Evolutionary conservation across 2,888 invertebrate genomes (phyloP).

Genomic region (Eupeodes latifasciatus): DNA sequence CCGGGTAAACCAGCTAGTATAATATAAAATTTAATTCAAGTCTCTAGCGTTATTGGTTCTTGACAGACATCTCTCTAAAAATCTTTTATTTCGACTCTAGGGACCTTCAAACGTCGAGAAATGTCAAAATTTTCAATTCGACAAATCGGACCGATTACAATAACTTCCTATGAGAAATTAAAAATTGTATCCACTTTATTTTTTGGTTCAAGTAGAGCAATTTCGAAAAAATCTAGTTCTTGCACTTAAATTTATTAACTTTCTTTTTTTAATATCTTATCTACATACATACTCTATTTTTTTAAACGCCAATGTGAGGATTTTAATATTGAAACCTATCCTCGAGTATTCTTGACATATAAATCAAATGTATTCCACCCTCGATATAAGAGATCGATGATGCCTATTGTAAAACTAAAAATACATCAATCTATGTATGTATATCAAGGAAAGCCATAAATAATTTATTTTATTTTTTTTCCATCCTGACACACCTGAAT

Average conservation of each 20-base stretch:
- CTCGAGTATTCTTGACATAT: constrained; percentile 14
- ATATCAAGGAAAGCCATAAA: constrained; percentile 3
- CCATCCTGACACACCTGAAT: constrained; percentile 1
- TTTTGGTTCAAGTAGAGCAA: too few species aligned
- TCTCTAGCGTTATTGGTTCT: too few species aligned
- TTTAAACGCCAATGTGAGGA: background rate
- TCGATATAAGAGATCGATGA: background rate
- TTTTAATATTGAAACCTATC: background rate
- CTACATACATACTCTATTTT: background rate
- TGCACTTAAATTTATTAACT: background rate
- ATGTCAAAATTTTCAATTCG: too few species aligned
- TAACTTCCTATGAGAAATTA: too few species aligned
- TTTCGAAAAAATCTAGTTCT: too few species aligned
- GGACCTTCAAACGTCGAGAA: too few species aligned
- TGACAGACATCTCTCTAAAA: too few species aligned
- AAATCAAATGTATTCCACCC: constrained; percentile 30
- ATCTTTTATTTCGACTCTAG: too few species aligned
- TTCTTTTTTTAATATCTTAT: background rate
- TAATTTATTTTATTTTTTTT: constrained; percentile 8
- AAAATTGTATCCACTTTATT: too few species aligned
- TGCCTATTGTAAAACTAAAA: background rate
- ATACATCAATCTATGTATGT: constrained; percentile 19
- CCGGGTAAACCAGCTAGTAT: too few species aligned
- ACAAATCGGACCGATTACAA: too few species aligned
- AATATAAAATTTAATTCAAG: too few species aligned